Base-by-base conservation (phyloP, 2,888 invertebrate species). In the Teleogryllus oceanicus region DNA sequence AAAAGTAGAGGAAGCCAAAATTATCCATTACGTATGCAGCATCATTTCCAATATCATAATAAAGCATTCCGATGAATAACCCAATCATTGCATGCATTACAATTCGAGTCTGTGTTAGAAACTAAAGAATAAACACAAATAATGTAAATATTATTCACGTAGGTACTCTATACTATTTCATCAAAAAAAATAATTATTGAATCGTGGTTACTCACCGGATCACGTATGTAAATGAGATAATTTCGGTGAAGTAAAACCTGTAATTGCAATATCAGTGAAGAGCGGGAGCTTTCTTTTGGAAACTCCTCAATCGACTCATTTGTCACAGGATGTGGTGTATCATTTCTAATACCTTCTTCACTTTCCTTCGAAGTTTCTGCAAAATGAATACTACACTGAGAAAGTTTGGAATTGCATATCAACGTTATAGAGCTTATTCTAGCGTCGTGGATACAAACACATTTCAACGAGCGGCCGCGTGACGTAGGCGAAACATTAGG, bases 1-100 rank as follows among this genome's bases (percentile, higher is more conserved):
- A 93, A 88, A 96, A 98, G 89, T 96, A 97, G 50, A 97, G 89
- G 85, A 94, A 94, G 85, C 95, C 95, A 85, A 94, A 94, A 86
- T 96, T 98, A 86, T 96, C 94, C 83, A 93, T 89, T 21, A 94
- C 92, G 86, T 95, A 92, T 79, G 91, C 90, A 0, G 96, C 97
- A 84, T 97, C 94, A 82, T 92, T 90, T n/a, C 98, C 98, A 84
- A 96, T 94, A 84, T 93, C 92, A 86, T 91, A 94, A 87, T 95
- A 98, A 49, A 98, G 88, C 18, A 90, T 88, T 1, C 97, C 97
- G 82, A 97, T 93, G 81, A 96, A 89, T 10, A 96, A 84, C 0
- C 96, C 97, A 85, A 97, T 94, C 0, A 90, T 84, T 74, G 94
- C 87, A 85, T 98, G 97, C 83, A 97, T 95, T 13, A 91, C 88